Evolutionary conservation across 1,140 invertebrate genomes (phyloP).

Genomic region (Nephotettix cincticeps): DNA sequence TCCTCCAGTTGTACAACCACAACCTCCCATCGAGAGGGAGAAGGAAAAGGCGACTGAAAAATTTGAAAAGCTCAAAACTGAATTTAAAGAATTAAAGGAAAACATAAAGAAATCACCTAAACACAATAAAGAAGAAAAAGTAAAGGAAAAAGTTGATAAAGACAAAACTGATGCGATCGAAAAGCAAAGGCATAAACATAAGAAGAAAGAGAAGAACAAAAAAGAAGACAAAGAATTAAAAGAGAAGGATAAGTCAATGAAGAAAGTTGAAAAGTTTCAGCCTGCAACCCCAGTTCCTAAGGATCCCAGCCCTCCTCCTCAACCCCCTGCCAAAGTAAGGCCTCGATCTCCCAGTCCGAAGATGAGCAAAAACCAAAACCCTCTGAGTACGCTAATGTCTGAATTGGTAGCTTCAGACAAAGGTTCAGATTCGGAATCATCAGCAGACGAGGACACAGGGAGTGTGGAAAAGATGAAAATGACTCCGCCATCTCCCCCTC

Average conservation of each 20-base stretch:
- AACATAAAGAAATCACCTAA: conserved; percentile 30
- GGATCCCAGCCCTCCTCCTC: not conserved
- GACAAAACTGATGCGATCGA: conserved; percentile 47
- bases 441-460: conserved; percentile 28
- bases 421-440: conserved; percentile 33
- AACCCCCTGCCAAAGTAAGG: not conserved
- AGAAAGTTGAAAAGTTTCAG: conserved; percentile 46
- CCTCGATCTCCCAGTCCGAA: not conserved
- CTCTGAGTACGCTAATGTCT: not conserved
- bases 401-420: conserved; percentile 29
- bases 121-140: conserved; percentile 27
- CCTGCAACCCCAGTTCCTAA: not conserved
- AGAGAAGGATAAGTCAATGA: conserved; percentile 51
- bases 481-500: conserved; percentile 18
- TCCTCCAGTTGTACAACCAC: conserved; percentile 36
- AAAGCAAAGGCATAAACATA: conserved; percentile 52
- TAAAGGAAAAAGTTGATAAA: conserved; percentile 52
- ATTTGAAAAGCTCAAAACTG: conserved; percentile 42
- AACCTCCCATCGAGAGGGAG: conserved; percentile 40
- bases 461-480: conserved; percentile 9
- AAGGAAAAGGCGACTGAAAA: conserved; percentile 53
- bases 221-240: conserved; percentile 40
- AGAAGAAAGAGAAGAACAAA: conserved; percentile 53
- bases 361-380: conserved; percentile 20
- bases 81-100: conserved; percentile 30